phyloP scores from a whole-genome alignment of 2,113 vertebrate species.

The Alexandromys fortis region DNA sequence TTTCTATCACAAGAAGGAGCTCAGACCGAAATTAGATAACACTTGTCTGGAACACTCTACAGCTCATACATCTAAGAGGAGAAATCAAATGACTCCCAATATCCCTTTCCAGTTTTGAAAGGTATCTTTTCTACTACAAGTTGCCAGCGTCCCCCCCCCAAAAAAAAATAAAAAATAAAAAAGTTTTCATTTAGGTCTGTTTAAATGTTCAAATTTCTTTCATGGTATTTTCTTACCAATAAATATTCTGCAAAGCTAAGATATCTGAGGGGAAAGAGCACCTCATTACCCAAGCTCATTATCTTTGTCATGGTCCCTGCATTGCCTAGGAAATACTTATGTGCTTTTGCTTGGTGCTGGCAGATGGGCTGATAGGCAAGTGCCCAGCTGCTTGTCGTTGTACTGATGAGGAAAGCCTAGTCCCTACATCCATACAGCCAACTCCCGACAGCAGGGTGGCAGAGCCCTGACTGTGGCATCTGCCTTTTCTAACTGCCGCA shows the following conservation, averaged over 20 bases:
- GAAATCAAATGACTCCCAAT: constrained; percentile 5
- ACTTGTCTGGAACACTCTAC: constrained; percentile 23
- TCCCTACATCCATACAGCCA: background rate
- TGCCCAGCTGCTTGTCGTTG: constrained; percentile 57
- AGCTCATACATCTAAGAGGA: background rate
- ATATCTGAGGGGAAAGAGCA: background rate
- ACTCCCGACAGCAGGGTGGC: background rate
- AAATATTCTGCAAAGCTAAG: constrained; percentile 54
- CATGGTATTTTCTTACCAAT: constrained; percentile 18
- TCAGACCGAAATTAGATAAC: background rate
- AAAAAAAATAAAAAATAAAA: background rate
- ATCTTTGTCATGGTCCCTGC: constrained; percentile 26
- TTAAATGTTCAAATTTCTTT: background rate
- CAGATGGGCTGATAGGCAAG: constrained; percentile 66
- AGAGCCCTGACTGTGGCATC: background rate
- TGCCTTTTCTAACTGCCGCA: constrained; percentile 30
- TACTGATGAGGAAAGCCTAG: constrained; percentile 37
- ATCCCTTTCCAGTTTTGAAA: constrained; percentile 15
- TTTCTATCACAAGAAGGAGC: constrained; percentile 19
- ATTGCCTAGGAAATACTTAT: constrained; percentile 24
- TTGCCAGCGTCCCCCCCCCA: background rate
- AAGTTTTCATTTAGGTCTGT: background rate
- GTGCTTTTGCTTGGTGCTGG: constrained; percentile 37
- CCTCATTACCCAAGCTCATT: constrained; percentile 66
- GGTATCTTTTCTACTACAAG: background rate